These are phyloP conservation scores for Spisula solida DNA, from an alignment of 2,888 invertebrate species.

Conservation along the genomic window DNA sequence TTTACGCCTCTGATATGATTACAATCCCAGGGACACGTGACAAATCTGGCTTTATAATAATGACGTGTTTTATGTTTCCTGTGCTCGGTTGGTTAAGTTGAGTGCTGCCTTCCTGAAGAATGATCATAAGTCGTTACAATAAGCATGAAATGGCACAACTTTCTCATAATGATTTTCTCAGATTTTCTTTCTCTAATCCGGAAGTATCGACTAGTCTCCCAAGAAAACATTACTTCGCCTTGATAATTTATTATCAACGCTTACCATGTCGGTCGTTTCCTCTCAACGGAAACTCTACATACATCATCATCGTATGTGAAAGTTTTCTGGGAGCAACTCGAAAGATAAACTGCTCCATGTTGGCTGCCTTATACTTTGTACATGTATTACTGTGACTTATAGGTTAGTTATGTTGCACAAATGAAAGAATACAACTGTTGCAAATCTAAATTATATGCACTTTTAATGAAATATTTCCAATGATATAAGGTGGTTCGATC, in stretches of 20 bases:
- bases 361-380: too few relatives aligned
- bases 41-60: too few relatives aligned
- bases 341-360: too few relatives aligned
- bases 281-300: neutral
- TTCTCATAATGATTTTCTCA: too few relatives aligned
- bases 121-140: too few relatives aligned
- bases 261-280: slow-evolving; percentile 2
- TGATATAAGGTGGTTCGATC: neutral
- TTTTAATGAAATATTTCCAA: neutral
- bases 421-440: neutral
- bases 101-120: too few relatives aligned
- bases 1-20: too few relatives aligned
- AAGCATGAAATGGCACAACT: too few relatives aligned
- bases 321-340: neutral
- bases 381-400: too few relatives aligned
- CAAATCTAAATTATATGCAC: neutral
- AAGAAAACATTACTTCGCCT: neutral
- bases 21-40: too few relatives aligned
- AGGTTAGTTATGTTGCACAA: neutral
- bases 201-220: neutral
- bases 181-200: neutral
- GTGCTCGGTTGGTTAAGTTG: too few relatives aligned
- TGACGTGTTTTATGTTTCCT: too few relatives aligned
- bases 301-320: neutral
- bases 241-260: neutral